Evolutionary conservation across 2,888 invertebrate species (phyloP).

Genomic region (Leucophenga montana): DNA sequence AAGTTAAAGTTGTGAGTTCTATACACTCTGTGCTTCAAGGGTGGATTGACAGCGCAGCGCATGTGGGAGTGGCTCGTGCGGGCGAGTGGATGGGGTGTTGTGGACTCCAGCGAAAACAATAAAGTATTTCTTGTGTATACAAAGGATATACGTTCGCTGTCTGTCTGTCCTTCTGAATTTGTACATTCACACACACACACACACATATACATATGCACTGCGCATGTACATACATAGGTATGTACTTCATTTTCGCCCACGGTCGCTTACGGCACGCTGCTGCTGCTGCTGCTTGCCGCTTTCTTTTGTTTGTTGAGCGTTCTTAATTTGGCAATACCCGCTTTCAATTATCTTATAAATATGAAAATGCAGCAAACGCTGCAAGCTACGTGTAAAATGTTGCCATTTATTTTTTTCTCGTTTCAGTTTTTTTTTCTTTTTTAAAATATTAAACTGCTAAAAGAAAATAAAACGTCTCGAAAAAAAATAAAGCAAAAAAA

Average conservation of each 20-base stretch:
- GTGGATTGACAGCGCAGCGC: constrained; percentile 44
- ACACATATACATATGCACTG: too few relatives aligned
- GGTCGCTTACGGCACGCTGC: constrained; percentile 44
- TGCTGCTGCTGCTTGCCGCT: constrained; percentile 40
- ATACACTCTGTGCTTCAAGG: constrained; percentile 35
- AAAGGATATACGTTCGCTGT: constrained; percentile 63
- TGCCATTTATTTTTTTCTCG: constrained; percentile 24
- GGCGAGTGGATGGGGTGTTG: constrained; percentile 24
- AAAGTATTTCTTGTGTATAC: constrained; percentile 68
- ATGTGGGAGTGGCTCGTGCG: constrained; percentile 22
- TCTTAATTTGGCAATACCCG: constrained; percentile 72
- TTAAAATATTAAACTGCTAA: too few relatives aligned
- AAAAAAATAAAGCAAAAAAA: constrained; percentile 32
- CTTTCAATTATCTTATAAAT: constrained; percentile 72
- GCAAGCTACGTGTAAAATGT: constrained; percentile 40
- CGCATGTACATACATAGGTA: constrained; percentile 1
- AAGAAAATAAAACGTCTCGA: constrained; percentile 52
- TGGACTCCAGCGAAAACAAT: constrained; percentile 62
- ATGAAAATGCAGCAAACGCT: constrained; percentile 69
- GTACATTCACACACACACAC: constrained; percentile 52
- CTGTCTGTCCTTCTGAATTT: constrained; percentile 39
- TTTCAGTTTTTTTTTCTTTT: neutral
- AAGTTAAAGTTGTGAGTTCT: constrained; percentile 2
- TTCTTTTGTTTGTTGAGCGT: constrained; percentile 64
- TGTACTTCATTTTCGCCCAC: neutral